Evolutionary conservation across 92 coral and sea anemone genomes (phyloP), one percentile per base, ranked within the genome.

Genomic region (Siderastrea siderea): DNA sequence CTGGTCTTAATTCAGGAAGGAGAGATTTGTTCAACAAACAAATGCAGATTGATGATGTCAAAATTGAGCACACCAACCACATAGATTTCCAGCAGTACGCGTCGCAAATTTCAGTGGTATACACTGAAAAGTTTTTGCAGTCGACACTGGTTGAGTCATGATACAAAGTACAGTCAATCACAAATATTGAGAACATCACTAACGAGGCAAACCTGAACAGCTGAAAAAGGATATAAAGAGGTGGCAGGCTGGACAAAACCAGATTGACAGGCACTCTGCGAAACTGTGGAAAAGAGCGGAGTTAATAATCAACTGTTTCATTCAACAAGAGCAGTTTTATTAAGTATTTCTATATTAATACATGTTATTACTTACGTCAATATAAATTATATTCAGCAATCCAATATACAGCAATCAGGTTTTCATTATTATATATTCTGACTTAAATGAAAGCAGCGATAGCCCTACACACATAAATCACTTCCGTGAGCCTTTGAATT

Each of bases 41-140:
- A 59, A 91, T 44, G 19, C 70, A 86, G 60, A 88, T 17, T 8
- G 61, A 45, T 11, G 89, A 88, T 2, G 94, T 88, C 16, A 80
- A 19, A 8, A 84, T 26, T 3, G 96, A 93, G 63, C 90, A 91
- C 14, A 66, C 55, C 7, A 93, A 76, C 96, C 96, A 93, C 9
- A 80, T 12, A 7, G 90, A 76, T 55, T 93, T 91, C 96, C 94
- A 93, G 53, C 96, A 91, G 78, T 84, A 93, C 10, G 88, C 86
- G 53, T 86, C 87, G 79, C 93, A 91, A 3, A 45, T 57, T 44
- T 90, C 87, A 4, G 60, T 87, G 5, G 47, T 67, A 73, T 90
- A 93, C 13, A 80, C 52, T 2, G 96, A 88, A 58, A 88, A 91
- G 86, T 88, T 78, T 17, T 44, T 45, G 63, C 96, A 93, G 75